Evolutionary conservation across 2,888 invertebrate genomes (phyloP), one percentile per base, ranked within the genome.

Genomic region (Tanytarsus gracilentus): DNA sequence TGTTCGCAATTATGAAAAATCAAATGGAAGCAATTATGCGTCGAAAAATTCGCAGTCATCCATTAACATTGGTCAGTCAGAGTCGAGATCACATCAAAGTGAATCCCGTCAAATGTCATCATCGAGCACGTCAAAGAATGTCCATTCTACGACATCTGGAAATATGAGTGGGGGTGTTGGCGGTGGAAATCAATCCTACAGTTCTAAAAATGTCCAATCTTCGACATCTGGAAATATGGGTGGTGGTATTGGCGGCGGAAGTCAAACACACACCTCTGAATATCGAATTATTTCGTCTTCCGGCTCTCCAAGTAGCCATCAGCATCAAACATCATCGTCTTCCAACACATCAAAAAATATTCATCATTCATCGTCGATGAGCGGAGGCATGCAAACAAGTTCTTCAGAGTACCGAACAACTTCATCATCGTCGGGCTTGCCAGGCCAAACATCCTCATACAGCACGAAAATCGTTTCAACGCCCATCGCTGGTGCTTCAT

Each of bases 401-500:
- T 53, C 49, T n/a, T 49, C 49, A n/a, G 53, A 53, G 8, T 53
- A 53, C 25, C 21, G 53, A 9, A 23, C 26, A 16, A 21, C 21
- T 9, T 16, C 18, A 18, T 40, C 40, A 2, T 16, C 40, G 21
- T 40, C 40, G 3, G 16, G 7, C 16, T 16, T 21, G 21, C 21
- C 40, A 5, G 16, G 7, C 16, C 36, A 36, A 1, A 6, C 53
- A 53, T 26, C 18, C 6, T 53, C 53, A 23, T n/a, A n/a, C n/a
- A n/a, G n/a, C 8, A 21, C 40, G 7, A 18, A 40, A 27, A 16
- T 14, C 30, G 50, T 49, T 2, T 52, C 52, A 4, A 49, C 59
- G 5, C 50, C 59, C 18, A 36, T 40, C 33, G 59, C 59, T 25
- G 59, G 48, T 33, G 30, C 48, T n/a, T 59, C 59, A 21, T 59